Base-by-base conservation (phyloP, 2,888 invertebrate species). In the Amphipyra tragopoginis region DNA sequence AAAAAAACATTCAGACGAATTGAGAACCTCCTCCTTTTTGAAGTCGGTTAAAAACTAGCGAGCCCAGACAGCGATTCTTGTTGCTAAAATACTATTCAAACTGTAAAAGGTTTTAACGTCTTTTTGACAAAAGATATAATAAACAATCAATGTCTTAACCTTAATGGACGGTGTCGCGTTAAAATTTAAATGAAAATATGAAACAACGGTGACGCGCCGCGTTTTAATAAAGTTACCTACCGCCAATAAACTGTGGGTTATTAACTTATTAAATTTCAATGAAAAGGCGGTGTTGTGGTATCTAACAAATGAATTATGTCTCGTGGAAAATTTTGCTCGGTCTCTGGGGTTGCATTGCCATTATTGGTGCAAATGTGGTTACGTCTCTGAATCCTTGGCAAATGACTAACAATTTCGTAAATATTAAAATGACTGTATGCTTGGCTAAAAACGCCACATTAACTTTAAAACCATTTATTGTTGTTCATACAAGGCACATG, bases 181-280 rank as follows among this genome's bases (percentile, higher is more conserved):
- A 56, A 70, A 72, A 68, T 72, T 75, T 55, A 67, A 64, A 54
- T 43, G 60, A 58, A 79, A 70, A 69, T 70, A 59, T 63, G 65
- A 78, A 70, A 79, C 59, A 69, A 77, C 50, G 51, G 50, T 65
- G 60, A 59, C 50, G 57, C 55, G 52, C 54, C 58, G 39, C 39
- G 53, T 75, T 72, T 79, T 79, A 79, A 77, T 80, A 73, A 79
- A 72, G 69, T 73, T 65, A 75, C 62, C 54, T 65, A 75, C 62
- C 54, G 53, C 47, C 52, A 67, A 63, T 77, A 69, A 76, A 80
- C 66, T 67, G 58, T 59, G 59, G 60, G 68, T 59, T 77, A 70
- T 65, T 68, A 72, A 58, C 45, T 79, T 78, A 80, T 75, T 69
- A 68, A 65, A 77, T 69, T 75, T 65, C 54, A 55, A 58, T 69